Evolutionary conservation across 2,113 vertebrate genomes (phyloP).

Genomic region (Cynocephalus volans): DNA sequence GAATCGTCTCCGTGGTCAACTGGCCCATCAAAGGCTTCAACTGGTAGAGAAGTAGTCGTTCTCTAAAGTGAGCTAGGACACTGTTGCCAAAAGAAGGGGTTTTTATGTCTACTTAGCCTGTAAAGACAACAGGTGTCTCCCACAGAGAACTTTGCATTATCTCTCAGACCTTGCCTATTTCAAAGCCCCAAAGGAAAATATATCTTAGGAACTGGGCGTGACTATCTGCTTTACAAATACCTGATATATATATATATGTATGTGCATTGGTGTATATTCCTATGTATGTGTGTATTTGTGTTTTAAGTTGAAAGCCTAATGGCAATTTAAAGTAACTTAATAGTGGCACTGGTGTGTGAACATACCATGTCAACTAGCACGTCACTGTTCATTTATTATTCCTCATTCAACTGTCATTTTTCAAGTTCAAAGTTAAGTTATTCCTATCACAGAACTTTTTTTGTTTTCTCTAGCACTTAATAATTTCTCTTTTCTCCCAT

Average conservation of each 20-base stretch:
- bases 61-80: not conserved
- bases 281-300: not conserved
- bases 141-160: not conserved
- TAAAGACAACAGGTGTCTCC: not conserved
- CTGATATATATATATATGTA: not conserved
- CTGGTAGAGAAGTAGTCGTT: not conserved
- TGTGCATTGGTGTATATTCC: too few species aligned
- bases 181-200: not conserved
- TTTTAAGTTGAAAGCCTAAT: not conserved
- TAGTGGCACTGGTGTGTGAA: not conserved
- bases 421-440: not conserved
- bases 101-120: not conserved
- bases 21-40: not conserved
- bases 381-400: not conserved
- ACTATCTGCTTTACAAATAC: not conserved
- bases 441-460: not conserved
- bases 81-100: not conserved
- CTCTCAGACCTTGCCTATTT: not conserved
- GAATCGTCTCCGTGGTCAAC: not conserved
- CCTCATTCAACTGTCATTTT: not conserved
- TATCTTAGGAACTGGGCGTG: not conserved
- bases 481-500: not conserved
- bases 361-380: not conserved
- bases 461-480: not conserved
- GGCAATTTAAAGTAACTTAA: not conserved